Percentiles rank a stretch among this genome's conserved stretches.
These are phyloP conservation scores for Thalassoma bifasciatum DNA, from an alignment of 2,113 vertebrate species.

Conservation along the genomic window DNA sequence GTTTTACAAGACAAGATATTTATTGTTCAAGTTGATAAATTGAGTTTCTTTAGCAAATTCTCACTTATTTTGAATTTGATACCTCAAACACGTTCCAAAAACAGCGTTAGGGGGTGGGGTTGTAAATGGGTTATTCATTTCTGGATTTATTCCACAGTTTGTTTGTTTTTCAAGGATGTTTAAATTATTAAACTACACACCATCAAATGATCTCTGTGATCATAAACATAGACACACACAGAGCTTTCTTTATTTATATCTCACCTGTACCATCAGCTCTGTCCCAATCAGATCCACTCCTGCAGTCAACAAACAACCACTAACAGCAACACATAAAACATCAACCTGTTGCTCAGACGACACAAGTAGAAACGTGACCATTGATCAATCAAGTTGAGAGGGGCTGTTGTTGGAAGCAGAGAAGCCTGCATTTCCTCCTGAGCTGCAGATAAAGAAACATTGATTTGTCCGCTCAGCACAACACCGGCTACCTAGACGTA, in stretches of 20 bases:
- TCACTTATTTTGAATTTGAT: too few species aligned
- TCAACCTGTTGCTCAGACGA: constrained; percentile 41
- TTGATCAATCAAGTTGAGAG: constrained; percentile 57
- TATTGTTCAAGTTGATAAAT: too few species aligned
- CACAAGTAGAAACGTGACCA: constrained; percentile 18
- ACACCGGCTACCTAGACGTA: constrained; percentile 57
- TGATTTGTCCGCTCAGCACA: constrained; percentile 70
- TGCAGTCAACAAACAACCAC: constrained; percentile 1
- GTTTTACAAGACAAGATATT: too few species aligned
- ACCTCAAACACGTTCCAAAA: too few species aligned
- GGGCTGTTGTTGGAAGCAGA: constrained; percentile 51
- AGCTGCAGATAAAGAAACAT: constrained; percentile 72
- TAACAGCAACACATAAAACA: constrained; percentile 1
- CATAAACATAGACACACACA: background rate
- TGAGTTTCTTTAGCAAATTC: too few species aligned
- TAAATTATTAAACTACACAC: background rate
- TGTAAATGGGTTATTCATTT: too few species aligned
- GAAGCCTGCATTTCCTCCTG: constrained; percentile 56
- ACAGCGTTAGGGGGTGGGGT: too few species aligned
- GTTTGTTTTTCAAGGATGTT: background rate
- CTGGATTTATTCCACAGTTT: too few species aligned
- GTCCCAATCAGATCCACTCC: background rate
- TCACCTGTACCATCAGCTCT: background rate
- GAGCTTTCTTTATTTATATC: background rate
- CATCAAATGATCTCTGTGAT: background rate